phyloP scores from a whole-genome alignment of 2,888 invertebrate genomes.

The Quadriops clusia region DNA sequence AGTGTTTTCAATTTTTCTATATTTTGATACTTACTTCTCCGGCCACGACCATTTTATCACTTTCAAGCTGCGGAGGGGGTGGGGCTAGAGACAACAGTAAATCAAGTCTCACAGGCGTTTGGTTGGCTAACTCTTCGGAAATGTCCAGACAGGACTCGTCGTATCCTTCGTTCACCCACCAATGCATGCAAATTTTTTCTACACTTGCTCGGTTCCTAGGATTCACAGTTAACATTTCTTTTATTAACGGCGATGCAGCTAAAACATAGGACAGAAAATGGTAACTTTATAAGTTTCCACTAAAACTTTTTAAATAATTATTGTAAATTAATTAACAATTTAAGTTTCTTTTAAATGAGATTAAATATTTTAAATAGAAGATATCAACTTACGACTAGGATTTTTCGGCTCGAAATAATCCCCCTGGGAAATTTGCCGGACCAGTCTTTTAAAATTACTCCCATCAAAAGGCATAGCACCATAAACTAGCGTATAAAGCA shows the following conservation, averaged over 20 bases:
- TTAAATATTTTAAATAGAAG: conserved; percentile 3
- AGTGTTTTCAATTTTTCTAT: conserved; percentile 21
- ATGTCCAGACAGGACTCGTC: conserved; percentile 70
- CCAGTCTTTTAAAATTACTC: conserved; percentile 92
- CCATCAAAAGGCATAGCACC: conserved; percentile 99
- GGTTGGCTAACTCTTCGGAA: conserved; percentile 79
- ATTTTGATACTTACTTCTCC: conserved; percentile 32
- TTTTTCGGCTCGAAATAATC: conserved; percentile 95
- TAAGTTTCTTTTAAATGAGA: too few species aligned
- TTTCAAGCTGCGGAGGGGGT: conserved; percentile 59
- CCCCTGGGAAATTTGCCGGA: conserved; percentile 92
- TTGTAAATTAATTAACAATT: conserved; percentile 9
- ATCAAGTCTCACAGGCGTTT: conserved; percentile 82
- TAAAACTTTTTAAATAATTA: conserved; percentile 5
- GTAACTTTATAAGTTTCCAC: conserved; percentile 2
- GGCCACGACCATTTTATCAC: conserved; percentile 61
- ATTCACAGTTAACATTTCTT: conserved; percentile 88
- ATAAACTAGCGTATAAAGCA: conserved; percentile 94
- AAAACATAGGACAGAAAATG: conserved; percentile 25
- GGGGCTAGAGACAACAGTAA: conserved; percentile 75
- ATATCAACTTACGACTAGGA: conserved; percentile 64
- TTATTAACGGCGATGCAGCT: conserved; percentile 89
- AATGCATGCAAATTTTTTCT: conserved; percentile 87
- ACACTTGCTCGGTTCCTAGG: conserved; percentile 83
- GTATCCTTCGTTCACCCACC: conserved; percentile 92